Percentiles rank a stretch among this genome's conserved stretches.
Conservation (phyloP, 2,888 invertebrate species). For the Xanthorhoe designata region DNA sequence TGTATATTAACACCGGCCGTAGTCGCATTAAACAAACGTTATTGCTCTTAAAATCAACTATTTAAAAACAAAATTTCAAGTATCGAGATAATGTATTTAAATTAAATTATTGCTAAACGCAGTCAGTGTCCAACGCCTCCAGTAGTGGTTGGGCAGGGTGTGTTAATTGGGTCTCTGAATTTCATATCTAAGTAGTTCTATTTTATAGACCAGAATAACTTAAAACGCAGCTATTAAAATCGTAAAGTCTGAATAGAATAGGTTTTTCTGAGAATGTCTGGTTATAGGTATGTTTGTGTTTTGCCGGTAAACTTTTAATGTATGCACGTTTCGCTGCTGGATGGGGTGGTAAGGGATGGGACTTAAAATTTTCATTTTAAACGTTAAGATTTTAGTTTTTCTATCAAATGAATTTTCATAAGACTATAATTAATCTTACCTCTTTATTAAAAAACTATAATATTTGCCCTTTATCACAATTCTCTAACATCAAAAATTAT, state of each 20-base stretch:
- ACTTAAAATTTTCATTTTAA: constrained; percentile 8
- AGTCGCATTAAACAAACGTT: neutral
- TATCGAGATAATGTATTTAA: too few species aligned
- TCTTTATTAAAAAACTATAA: too few species aligned
- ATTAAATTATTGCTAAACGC: too few species aligned
- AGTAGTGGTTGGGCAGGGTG: neutral
- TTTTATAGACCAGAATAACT: constrained; percentile 25
- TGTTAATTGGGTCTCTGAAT: neutral
- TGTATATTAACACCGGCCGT: too few species aligned
- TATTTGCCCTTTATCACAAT: too few species aligned
- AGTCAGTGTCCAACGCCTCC: too few species aligned
- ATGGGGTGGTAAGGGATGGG: constrained; percentile 50
- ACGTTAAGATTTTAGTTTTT: neutral
- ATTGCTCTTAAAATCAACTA: too few species aligned
- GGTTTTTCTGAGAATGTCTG: constrained; percentile 50
- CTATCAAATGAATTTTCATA: too few species aligned
- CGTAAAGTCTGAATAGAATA: constrained; percentile 36
- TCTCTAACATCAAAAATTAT: too few species aligned
- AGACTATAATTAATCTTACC: too few species aligned
- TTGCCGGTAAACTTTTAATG: constrained; percentile 80
- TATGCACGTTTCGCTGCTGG: constrained; percentile 74
- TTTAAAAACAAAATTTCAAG: too few species aligned
- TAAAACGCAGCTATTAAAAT: constrained; percentile 46
- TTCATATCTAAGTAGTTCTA: constrained; percentile 8
- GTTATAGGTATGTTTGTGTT: constrained; percentile 67